Conservation (phyloP, 2,888 invertebrate genomes). For the Mactromeris polynyma region DNA sequence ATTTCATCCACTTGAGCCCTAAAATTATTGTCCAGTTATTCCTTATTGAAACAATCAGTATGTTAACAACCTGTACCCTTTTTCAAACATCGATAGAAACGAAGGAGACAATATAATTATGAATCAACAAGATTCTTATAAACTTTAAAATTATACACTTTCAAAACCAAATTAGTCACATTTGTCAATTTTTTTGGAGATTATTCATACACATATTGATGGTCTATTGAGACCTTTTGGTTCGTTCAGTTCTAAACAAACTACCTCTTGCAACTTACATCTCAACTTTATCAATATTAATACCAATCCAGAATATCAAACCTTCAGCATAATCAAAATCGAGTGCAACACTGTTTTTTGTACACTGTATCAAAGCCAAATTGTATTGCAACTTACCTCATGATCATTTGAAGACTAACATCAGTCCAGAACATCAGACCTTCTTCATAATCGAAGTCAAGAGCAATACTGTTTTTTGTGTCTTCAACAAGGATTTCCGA, state of each 20-base stretch:
- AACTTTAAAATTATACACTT: background rate
- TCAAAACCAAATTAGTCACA: background rate
- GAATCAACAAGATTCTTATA: background rate
- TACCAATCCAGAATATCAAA: background rate
- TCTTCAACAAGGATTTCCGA: slow-evolving; percentile 95
- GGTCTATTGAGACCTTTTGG: background rate
- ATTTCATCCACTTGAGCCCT: slow-evolving; percentile 91
- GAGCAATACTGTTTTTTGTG: slow-evolving; percentile 96
- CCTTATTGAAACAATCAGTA: background rate
- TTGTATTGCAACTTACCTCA: slow-evolving; percentile 90
- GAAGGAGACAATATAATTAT: background rate
- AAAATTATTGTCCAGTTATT: background rate
- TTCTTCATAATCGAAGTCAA: slow-evolving; percentile 97
- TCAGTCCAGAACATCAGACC: slow-evolving; percentile 99
- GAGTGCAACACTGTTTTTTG: background rate
- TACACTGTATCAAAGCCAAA: background rate
- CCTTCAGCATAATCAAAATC: background rate
- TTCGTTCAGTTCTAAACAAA: background rate
- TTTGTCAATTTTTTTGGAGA: no score
- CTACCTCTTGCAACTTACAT: background rate
- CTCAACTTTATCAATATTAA: background rate
- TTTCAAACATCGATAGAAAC: background rate
- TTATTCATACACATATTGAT: background rate
- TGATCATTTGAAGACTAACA: slow-evolving; percentile 95
- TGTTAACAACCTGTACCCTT: background rate